phyloP scores from a whole-genome alignment of 2,888 invertebrate genomes.

The Agrochola circellaris region DNA sequence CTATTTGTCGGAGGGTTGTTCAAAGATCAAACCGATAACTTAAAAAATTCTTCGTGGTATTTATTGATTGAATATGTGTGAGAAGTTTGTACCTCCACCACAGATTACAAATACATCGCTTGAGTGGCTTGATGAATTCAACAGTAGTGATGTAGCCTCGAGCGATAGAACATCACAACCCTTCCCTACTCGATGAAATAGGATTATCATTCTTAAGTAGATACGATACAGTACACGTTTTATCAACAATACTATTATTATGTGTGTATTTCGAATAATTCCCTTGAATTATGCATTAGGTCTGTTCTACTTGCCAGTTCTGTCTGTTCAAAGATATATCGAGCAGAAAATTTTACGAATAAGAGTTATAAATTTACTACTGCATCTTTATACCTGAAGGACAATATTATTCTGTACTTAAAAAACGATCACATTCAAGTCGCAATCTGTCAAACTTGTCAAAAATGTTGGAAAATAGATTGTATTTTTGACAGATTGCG shows the following conservation, averaged over 20 bases:
- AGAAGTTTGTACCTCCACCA: conserved; percentile 42
- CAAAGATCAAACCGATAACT: background rate
- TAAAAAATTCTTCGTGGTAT: background rate
- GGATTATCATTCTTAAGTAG: conserved; percentile 73
- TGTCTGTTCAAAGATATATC: background rate
- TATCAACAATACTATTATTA: conserved; percentile 51
- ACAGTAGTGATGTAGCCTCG: conserved; percentile 73
- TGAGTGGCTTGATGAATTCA: conserved; percentile 75
- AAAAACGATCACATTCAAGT: no score
- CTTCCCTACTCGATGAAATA: conserved; percentile 75
- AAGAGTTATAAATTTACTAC: background rate
- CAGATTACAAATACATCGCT: conserved; percentile 71
- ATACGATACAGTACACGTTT: conserved; percentile 57
- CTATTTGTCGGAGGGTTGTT: background rate
- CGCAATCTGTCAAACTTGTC: no score
- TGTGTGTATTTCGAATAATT: conserved; percentile 42
- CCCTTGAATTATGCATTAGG: conserved; percentile 47
- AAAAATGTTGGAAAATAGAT: no score
- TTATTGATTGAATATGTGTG: conserved; percentile 8
- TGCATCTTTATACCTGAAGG: no score
- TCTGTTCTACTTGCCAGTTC: background rate
- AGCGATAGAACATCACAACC: conserved; percentile 70
- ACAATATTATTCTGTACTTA: no score
- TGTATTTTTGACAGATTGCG: no score
- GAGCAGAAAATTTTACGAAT: background rate